phyloP scores from a whole-genome alignment of 2,888 invertebrate genomes.

The Hemicrepidius hirtus region DNA sequence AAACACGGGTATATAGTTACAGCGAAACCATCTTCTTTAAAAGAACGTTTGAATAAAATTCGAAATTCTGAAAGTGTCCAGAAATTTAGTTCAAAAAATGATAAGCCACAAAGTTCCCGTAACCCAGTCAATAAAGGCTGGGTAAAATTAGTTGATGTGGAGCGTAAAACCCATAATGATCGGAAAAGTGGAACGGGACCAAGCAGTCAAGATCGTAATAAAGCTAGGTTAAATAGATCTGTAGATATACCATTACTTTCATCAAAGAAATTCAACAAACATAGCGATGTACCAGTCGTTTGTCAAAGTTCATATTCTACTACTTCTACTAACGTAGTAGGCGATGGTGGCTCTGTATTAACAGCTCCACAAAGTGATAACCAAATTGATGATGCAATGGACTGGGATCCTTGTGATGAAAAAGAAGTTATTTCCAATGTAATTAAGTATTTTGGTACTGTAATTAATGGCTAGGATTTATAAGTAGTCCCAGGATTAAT shows the following conservation, averaged over 20 bases:
- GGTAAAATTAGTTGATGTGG: not conserved
- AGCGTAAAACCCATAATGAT: not conserved
- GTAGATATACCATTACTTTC: too few relatives aligned
- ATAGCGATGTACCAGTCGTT: too few relatives aligned
- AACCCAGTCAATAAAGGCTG: not conserved
- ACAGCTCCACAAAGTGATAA: constrained; percentile 10
- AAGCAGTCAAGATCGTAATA: too few relatives aligned
- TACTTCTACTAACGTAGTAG: too few relatives aligned
- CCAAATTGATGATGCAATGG: constrained; percentile 57
- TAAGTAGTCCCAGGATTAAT: too few relatives aligned
- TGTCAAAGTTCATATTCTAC: too few relatives aligned
- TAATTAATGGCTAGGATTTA: not conserved
- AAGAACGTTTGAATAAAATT: constrained; percentile 9
- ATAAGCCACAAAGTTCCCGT: not conserved
- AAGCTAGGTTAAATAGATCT: too few relatives aligned
- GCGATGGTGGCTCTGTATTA: not conserved
- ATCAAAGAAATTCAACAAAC: too few relatives aligned
- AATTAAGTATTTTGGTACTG: constrained; percentile 25
- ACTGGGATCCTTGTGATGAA: constrained; percentile 60
- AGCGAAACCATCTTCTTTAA: constrained; percentile 13
- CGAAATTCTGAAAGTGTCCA: not conserved
- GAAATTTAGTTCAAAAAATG: not conserved
- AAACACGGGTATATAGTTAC: not conserved
- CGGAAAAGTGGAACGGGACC: too few relatives aligned
- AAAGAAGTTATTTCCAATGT: constrained; percentile 55